A percentile compares a stretch with the other conserved stretches of the same genome.
Evolutionary conservation across 2,888 invertebrate genomes (phyloP).

Genomic region (Buathra laborator): DNA sequence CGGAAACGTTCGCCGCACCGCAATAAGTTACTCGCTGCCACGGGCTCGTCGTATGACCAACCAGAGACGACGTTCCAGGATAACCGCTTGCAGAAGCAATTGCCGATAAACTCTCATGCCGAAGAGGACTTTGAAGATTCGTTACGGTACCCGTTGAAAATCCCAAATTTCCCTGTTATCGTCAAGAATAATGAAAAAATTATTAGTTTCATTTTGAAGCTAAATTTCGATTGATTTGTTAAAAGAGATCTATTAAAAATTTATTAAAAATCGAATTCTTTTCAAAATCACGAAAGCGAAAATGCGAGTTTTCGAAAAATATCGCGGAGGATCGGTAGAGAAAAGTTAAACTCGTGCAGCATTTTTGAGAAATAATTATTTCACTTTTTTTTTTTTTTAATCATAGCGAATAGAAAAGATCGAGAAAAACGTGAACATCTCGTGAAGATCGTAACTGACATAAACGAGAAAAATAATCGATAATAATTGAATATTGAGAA

Average conservation of each 20-base stretch:
- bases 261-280: neutral
- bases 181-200: too few species aligned
- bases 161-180: constrained; percentile 39
- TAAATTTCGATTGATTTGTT: too few species aligned
- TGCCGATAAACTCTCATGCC: constrained; percentile 32
- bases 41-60: constrained; percentile 5
- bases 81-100: constrained; percentile 5
- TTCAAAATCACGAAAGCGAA: neutral
- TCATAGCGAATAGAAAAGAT: neutral
- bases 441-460: too few species aligned
- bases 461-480: neutral
- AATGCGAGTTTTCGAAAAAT: neutral
- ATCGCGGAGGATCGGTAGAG: neutral
- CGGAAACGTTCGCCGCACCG: neutral
- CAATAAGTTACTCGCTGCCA: constrained; percentile 52
- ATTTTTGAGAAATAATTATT: constrained; percentile 4
- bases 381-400: neutral
- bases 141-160: constrained; percentile 32
- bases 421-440: neutral
- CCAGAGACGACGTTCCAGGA: constrained; percentile 9
- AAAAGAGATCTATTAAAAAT: too few species aligned
- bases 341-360: constrained; percentile 1
- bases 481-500: neutral
- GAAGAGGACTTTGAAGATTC: constrained; percentile 36
- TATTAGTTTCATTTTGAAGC: too few species aligned